Conservation (phyloP, 2,888 invertebrate genomes). For the Sycophila texana region DNA sequence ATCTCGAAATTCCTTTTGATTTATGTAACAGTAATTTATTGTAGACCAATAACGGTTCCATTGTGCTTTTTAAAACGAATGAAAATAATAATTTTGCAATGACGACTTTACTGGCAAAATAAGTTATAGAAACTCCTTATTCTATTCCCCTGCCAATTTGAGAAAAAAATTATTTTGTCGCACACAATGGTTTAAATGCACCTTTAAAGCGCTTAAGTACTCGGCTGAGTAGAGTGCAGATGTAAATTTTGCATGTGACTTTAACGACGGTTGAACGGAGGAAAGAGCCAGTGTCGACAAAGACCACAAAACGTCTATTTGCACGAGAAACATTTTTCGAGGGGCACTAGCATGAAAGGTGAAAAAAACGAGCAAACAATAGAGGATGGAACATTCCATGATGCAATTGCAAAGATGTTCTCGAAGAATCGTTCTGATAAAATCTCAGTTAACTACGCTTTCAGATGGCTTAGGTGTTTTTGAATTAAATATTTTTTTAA, state of each 20-base stretch:
- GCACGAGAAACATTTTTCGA: conserved; percentile 12
- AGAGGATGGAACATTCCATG: background rate
- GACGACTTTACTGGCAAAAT: too few relatives aligned
- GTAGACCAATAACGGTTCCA: too few relatives aligned
- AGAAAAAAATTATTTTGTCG: too few relatives aligned
- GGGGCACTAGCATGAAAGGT: background rate
- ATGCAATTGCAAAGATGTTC: conserved; percentile 1
- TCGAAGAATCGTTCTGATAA: conserved; percentile 2
- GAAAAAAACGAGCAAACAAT: background rate
- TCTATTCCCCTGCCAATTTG: too few relatives aligned
- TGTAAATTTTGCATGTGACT: conserved; percentile 8
- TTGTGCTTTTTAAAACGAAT: too few relatives aligned
- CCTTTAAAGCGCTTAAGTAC: background rate
- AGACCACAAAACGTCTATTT: conserved; percentile 6
- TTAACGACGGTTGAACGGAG: background rate
- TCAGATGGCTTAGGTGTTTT: background rate
- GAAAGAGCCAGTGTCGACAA: background rate
- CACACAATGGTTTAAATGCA: background rate
- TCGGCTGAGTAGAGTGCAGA: conserved; percentile 1
- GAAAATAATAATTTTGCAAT: too few relatives aligned
- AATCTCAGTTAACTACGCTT: background rate
- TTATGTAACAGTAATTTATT: too few relatives aligned
- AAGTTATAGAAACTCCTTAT: too few relatives aligned
- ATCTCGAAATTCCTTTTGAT: too few relatives aligned
- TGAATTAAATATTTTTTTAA: too few relatives aligned